Conservation (phyloP, 2,113 vertebrate species). For the Danio rerio region GRCz12tu NC_133189.1:45582501-45583000, state of each 20-base stretch:
- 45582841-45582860: too few species aligned
- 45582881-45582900: too few species aligned
- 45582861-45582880: too few species aligned
- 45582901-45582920: too few species aligned
- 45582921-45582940: too few species aligned
- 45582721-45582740: neutral
- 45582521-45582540: neutral
- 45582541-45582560: constrained; percentile 1
- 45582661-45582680: neutral
- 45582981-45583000: too few species aligned
- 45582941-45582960: too few species aligned
- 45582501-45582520: constrained; percentile 83
- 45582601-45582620: neutral
- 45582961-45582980: too few species aligned
- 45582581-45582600: neutral
- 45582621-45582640: constrained; percentile 5
- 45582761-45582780: neutral
- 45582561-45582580: constrained; percentile 2
- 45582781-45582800: neutral
- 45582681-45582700: neutral
- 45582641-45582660: constrained; percentile 33
- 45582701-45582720: constrained; percentile 13
- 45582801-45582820: neutral
- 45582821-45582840: neutral
- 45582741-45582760: neutral